Evolutionary conservation across 2,113 vertebrate genomes (phyloP), one percentile per base, ranked within the genome.

Genomic region (Oryzias woworae): DNA sequence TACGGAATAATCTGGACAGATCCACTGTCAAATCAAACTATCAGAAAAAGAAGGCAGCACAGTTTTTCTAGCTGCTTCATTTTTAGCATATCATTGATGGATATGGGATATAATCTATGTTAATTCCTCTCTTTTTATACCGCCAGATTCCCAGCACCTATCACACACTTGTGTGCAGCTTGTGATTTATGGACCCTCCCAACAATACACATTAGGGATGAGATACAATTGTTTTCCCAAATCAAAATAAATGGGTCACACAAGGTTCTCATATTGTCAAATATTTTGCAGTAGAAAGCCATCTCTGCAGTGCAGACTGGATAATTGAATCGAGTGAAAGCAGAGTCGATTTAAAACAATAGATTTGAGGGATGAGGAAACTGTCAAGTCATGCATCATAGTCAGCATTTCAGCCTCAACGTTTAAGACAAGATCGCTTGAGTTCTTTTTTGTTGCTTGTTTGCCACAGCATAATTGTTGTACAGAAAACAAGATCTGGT

Each of bases 281-380:
- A 87, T 90, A 73, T 78, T 85, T 85, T 89, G 81, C 77, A 47
- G 81, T 88, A 85, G 89, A 88, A 91, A 92, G 77, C 53, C 87
- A 90, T 86, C 83, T 87, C 80, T 85, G 86, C 88, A 88, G 88
- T 90, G 88, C 90, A 85, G 92, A 92, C 88, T 92, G 74, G 89
- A 92, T 94, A 94, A 94, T 93, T 94, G 90, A 92, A 92, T 94
- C 87, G 87, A 92, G 84, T 85, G 74, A 83, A 89, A 81, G 91
- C 88, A 82, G 75, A 78, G 85, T 84, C 73, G 82, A 93, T 94
- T 90, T 90, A 90, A 94, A 94, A 91, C 90, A 94, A 95, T 92
- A 91, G 91, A 93, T 92, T 93, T 87, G 75, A 75, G 63, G 80
- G 81, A 87, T 91, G 83, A 66, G 83, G 78, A 85, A 85, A 82